A percentile compares a stretch with the other conserved stretches of the same genome.
Evolutionary conservation across 2,113 vertebrate species (phyloP).

Genomic region (Passer domesticus): DNA sequence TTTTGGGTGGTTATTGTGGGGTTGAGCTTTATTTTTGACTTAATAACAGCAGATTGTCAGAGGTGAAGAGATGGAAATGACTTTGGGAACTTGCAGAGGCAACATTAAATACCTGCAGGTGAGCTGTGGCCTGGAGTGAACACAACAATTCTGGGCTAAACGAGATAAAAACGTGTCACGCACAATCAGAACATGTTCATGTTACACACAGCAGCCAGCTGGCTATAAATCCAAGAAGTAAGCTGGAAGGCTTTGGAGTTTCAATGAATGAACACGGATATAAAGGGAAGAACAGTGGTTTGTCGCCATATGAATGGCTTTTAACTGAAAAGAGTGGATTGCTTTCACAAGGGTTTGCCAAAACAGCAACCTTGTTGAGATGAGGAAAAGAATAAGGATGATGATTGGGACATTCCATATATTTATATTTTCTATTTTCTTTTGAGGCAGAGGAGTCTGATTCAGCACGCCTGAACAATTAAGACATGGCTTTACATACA

Average conservation of each 20-base stretch:
- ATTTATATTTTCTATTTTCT: neutral
- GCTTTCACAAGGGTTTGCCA: neutral
- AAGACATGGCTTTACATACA: neutral
- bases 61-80: neutral
- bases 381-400: neutral
- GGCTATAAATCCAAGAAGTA: conserved; percentile 50
- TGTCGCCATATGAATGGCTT: neutral
- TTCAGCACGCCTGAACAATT: neutral
- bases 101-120: neutral
- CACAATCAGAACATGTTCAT: conserved; percentile 19
- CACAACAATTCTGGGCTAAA: neutral
- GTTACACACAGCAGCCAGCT: conserved; percentile 37
- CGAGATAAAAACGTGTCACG: neutral
- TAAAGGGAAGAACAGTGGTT: conserved; percentile 38
- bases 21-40: neutral
- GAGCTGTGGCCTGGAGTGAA: neutral
- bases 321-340: conserved; percentile 8
- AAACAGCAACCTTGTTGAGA: neutral
- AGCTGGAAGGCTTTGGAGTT: conserved; percentile 42
- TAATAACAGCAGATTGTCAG: neutral
- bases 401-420: neutral
- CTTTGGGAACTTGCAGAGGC: neutral
- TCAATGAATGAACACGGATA: conserved; percentile 32
- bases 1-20: neutral
- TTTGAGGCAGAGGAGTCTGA: neutral